phyloP scores from a whole-genome alignment of 2,113 vertebrate species.

The Charina bottae region DNA sequence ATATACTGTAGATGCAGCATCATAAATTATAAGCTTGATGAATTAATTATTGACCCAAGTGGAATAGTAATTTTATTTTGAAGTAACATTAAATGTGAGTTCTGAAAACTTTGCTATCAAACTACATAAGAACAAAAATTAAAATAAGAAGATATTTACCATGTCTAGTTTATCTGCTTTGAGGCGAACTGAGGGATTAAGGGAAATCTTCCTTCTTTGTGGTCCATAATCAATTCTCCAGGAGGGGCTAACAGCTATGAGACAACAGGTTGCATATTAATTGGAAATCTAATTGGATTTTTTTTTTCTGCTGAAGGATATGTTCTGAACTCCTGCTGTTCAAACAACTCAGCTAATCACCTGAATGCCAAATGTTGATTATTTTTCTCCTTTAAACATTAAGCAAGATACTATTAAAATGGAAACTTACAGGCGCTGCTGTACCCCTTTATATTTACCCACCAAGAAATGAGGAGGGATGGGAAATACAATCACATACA shows the following conservation, averaged over 20 bases:
- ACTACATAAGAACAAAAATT: conserved; percentile 13
- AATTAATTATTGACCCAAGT: background rate
- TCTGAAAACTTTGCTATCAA: background rate
- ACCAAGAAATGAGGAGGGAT: background rate
- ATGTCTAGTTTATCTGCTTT: conserved; percentile 84
- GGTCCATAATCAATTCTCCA: conserved; percentile 58
- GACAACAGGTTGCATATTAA: conserved; percentile 54
- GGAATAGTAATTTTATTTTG: conserved; percentile 1
- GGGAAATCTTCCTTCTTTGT: conserved; percentile 69
- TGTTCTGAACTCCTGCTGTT: conserved; percentile 58
- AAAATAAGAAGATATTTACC: conserved; percentile 73
- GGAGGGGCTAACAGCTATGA: conserved; percentile 64
- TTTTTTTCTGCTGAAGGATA: conserved; percentile 53
- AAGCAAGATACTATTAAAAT: conserved; percentile 5
- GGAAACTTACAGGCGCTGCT: conserved; percentile 14
- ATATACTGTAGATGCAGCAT: conserved; percentile 10
- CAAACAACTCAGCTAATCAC: conserved; percentile 61
- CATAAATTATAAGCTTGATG: background rate
- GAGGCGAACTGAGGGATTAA: conserved; percentile 71
- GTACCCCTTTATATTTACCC: background rate
- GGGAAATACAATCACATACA: background rate
- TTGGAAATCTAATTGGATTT: conserved; percentile 54
- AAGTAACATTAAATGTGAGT: conserved; percentile 3
- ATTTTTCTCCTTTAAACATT: conserved; percentile 6
- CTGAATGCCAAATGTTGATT: conserved; percentile 50